phyloP scores from a whole-genome alignment of 1,140 invertebrate species.

The Saccostrea cuccullata region DNA sequence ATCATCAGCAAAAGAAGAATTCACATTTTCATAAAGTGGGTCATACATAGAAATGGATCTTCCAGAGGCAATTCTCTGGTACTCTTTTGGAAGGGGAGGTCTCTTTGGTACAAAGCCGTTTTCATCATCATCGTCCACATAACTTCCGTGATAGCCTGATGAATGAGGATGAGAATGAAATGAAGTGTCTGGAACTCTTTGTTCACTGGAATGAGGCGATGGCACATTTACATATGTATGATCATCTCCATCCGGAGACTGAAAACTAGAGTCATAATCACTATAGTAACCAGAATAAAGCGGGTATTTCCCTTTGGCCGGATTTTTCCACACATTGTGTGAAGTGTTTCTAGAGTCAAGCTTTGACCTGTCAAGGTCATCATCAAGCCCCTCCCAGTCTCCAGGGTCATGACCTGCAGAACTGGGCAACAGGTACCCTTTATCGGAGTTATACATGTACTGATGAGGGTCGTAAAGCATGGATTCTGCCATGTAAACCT shows the following conservation, averaged over 20 bases:
- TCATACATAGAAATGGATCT: slow-evolving; percentile 24
- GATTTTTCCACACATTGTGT: slow-evolving; percentile 22
- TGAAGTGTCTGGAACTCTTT: slow-evolving; percentile 27
- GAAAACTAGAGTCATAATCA: background rate
- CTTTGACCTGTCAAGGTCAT: background rate
- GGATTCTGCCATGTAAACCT: slow-evolving; percentile 50
- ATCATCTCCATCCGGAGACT: background rate
- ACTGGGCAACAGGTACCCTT: slow-evolving; percentile 28
- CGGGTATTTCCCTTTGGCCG: slow-evolving; percentile 30
- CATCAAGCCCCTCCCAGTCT: background rate
- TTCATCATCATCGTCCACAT: slow-evolving; percentile 52
- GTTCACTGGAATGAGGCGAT: background rate
- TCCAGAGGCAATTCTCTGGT: slow-evolving; percentile 23
- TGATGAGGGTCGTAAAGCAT: slow-evolving; percentile 39
- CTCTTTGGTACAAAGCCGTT: slow-evolving; percentile 56
- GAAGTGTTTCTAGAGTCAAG: background rate
- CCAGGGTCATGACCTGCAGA: slow-evolving; percentile 17
- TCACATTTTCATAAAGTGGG: slow-evolving; percentile 58
- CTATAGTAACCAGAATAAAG: background rate
- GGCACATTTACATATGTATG: slow-evolving; percentile 33
- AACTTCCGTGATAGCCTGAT: slow-evolving; percentile 18
- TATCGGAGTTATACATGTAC: slow-evolving; percentile 47
- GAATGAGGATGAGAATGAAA: slow-evolving; percentile 29
- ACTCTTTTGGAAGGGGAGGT: slow-evolving; percentile 56
- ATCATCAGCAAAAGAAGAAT: slow-evolving; percentile 62